Base-by-base conservation (phyloP, 2,113 vertebrate species). In the Embiotoca jacksoni region DNA sequence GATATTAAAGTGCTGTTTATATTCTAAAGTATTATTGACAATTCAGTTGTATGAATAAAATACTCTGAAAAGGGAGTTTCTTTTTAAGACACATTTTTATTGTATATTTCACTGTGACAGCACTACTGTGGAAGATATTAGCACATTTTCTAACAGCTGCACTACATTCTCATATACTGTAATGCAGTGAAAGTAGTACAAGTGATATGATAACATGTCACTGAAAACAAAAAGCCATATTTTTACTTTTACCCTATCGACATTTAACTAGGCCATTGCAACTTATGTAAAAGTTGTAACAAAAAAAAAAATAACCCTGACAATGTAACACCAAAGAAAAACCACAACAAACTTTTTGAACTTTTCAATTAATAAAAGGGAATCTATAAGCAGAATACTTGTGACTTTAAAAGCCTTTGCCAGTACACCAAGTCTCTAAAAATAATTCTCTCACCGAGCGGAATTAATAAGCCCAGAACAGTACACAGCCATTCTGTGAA, bases 401-500 rank as follows among this genome's bases (percentile, higher is more conserved):
- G 90, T 87, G 91, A 94, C 91, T 92, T 92, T 93, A 92, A 93
- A 93, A 93, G 92, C 91, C 86, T 92, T 89, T 88, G 80, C 90
- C 88, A 81, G 86, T 87, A 85, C 82, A 86, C 85, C 86, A 90
- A 91, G 88, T 88, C 91, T 92, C 92, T 93, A 93, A 93, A 94
- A 93, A 93, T 94, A 93, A 93, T 93, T 92, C 90, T 91, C 92
- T 93, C 87, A 91, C 90, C 82, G 89, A 92, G 93, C 90, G 88
- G 93, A 93, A 92, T 93, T 93, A 94, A 94, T 91, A 93, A 93
- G 90, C 88, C 86, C 90, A 87, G 91, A 91, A 92, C 91, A 90
- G 92, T 92, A 92, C 90, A 91, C 91, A 92, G 92, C 88, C 83
- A 91, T 93, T 92, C 91, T 90, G 84, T 91, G 91, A 92, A 91